phyloP scores from a whole-genome alignment of 2,113 vertebrate genomes.

The Spea bombifrons region DNA sequence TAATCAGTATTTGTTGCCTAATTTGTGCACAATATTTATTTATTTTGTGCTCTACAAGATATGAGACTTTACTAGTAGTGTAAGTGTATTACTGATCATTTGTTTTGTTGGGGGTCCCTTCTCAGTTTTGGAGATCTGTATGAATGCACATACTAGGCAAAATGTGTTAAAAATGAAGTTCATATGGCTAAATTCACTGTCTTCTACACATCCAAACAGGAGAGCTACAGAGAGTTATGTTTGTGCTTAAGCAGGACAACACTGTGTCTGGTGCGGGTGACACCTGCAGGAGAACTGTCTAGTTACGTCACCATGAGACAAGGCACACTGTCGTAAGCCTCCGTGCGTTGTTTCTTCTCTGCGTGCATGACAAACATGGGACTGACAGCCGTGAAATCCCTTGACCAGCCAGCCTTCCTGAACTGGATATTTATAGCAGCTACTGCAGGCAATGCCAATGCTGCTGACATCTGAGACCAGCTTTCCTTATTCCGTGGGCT shows the following conservation, averaged over 20 bases:
- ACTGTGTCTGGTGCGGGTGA: not conserved
- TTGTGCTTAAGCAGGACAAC: not conserved
- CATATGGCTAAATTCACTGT: not conserved
- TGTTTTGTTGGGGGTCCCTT: no score
- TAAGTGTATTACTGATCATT: no score
- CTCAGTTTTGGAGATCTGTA: no score
- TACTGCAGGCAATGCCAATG: slow-evolving; percentile 25
- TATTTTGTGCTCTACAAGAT: no score
- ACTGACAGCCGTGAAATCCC: slow-evolving; percentile 30
- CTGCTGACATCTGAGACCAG: slow-evolving; percentile 27
- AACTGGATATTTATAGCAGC: slow-evolving; percentile 26
- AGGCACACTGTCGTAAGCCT: slow-evolving; percentile 22
- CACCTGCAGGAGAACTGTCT: slow-evolving; percentile 9
- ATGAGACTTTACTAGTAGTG: no score
- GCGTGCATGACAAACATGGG: slow-evolving; percentile 13
- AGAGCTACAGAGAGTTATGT: not conserved
- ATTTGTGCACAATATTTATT: no score
- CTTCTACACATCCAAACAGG: not conserved
- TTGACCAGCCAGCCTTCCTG: slow-evolving; percentile 12
- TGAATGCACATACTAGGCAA: no score
- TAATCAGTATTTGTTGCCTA: no score
- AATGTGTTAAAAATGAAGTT: no score
- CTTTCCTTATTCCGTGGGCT: slow-evolving; percentile 5
- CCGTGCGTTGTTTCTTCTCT: slow-evolving; percentile 1
- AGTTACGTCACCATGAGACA: slow-evolving; percentile 20